phyloP scores from a whole-genome alignment of 2,113 vertebrate genomes.

The Arothron firmamentum region DNA sequence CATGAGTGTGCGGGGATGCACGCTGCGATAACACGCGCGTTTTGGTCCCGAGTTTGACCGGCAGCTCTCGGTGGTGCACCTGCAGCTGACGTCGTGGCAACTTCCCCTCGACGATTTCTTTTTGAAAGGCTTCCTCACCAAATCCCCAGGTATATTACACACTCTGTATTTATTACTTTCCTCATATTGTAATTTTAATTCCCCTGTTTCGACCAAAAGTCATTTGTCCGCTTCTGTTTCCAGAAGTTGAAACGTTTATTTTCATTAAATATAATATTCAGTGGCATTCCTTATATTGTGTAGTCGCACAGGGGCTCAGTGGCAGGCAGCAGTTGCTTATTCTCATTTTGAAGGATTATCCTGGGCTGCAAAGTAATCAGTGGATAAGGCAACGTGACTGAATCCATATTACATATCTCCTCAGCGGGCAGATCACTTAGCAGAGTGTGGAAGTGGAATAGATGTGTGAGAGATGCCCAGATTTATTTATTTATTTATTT shows the following conservation, averaged over 20 bases:
- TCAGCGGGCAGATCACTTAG: constrained; percentile 36
- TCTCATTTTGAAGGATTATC: constrained; percentile 70
- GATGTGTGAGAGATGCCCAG: background rate
- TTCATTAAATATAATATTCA: background rate
- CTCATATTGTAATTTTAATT: background rate
- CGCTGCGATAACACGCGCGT: no score
- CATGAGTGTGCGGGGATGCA: no score
- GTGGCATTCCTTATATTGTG: constrained; percentile 18
- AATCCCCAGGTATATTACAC: constrained; percentile 20
- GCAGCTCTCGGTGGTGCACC: constrained; percentile 4
- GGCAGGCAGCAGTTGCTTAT: constrained; percentile 65
- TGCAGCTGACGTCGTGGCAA: constrained; percentile 8
- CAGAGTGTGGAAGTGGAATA: constrained; percentile 8
- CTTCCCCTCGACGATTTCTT: constrained; percentile 11
- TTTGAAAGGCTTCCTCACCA: constrained; percentile 3
- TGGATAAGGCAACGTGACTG: constrained; percentile 67
- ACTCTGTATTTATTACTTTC: background rate
- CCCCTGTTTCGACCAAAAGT: background rate
- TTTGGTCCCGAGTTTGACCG: no score
- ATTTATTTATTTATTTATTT: constrained; percentile 4
- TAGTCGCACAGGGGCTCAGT: constrained; percentile 44
- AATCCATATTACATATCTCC: constrained; percentile 65
- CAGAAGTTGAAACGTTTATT: background rate
- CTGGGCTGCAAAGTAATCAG: constrained; percentile 66
- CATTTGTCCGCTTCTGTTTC: background rate